A percentile compares a stretch with the other conserved stretches of the same genome.
Evolutionary conservation across 2,888 invertebrate genomes (phyloP).

Genomic region (Zonitis immaculata): DNA sequence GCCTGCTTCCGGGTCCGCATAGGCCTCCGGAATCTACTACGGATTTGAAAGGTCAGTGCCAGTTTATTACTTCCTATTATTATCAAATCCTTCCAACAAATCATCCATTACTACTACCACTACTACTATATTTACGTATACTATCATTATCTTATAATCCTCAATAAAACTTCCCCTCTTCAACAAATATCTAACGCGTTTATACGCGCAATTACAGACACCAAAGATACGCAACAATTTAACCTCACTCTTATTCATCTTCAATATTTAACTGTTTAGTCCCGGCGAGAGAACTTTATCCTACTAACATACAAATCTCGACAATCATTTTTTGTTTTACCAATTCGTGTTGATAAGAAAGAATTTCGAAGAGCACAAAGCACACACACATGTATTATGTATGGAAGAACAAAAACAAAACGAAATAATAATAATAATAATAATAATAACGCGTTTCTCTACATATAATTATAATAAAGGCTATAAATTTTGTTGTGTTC

Average conservation of each 20-base stretch:
- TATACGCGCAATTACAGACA: background rate
- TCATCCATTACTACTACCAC: conserved; percentile 6
- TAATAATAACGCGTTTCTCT: conserved; percentile 16
- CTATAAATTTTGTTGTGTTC: conserved; percentile 39
- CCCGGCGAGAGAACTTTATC: no score
- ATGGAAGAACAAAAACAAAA: no score
- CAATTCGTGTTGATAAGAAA: no score
- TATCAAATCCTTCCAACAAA: conserved; percentile 17
- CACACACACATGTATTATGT: no score
- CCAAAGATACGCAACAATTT: background rate
- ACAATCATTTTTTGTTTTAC: no score
- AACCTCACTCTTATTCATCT: background rate
- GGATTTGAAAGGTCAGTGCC: conserved; percentile 48
- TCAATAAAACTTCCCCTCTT: no score
- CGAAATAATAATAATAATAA: background rate
- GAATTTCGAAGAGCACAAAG: no score
- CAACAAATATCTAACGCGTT: no score
- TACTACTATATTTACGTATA: no score
- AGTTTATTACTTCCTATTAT: conserved; percentile 44
- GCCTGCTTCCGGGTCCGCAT: conserved; percentile 44
- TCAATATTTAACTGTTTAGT: no score
- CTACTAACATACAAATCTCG: no score
- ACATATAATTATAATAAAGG: conserved; percentile 44
- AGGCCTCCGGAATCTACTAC: conserved; percentile 43
- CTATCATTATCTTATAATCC: no score